Evolutionary conservation across 2,797 vertebrate genomes (phyloP), one percentile per base, ranked within the genome.

Genomic region (Gallinago solitaria): DNA sequence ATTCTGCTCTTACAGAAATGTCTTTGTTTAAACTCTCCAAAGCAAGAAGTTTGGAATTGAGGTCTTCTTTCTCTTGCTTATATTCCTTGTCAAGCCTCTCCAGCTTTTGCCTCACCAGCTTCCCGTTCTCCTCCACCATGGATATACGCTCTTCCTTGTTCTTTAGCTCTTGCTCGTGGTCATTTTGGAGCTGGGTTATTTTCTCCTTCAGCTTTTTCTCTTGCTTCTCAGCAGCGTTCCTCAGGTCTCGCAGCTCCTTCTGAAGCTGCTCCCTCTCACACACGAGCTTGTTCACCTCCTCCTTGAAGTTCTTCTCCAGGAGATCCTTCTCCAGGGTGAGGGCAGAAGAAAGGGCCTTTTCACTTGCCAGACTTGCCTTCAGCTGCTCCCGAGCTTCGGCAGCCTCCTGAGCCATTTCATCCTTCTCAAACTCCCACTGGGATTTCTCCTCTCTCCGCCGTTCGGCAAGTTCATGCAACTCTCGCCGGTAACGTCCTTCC

Each of bases 351-450:
- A 92, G 11, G 2, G 97, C 96, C 21, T 92, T 97, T 81, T 99
- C 98, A 7, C 89, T 96, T 32, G 97, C 97, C 43, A 98, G 59
- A 2, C 76, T 94, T 71, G 98, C 97, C 95, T 97, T 97, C 64
- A 98, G 96, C 25, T 48, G 70, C 78, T 97, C 96, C 0, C 95
- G 96, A 65, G 97, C 97, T 45, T 98, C 98, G 4, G 98, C 95
- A 0, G 77, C 92, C n/a, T 98, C 98, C 87, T 98, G 97, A 8
- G 97, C 78, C 18, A 98, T 97, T 63, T 97, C 97, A 12, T 98
- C 98, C 78, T 98, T 97, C 80, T 98, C 98, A 59, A 97, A 98
- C 39, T 98, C 98, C 99, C 98, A 99, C 85, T 93, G 96, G 43
- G 97, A 96, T 73, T 97, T 98, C 95, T 99, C 98, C 86, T 98